Evolutionary conservation across 2,113 vertebrate species (phyloP), one percentile per base, ranked within the genome.

Genomic region (Scolopax mira): DNA sequence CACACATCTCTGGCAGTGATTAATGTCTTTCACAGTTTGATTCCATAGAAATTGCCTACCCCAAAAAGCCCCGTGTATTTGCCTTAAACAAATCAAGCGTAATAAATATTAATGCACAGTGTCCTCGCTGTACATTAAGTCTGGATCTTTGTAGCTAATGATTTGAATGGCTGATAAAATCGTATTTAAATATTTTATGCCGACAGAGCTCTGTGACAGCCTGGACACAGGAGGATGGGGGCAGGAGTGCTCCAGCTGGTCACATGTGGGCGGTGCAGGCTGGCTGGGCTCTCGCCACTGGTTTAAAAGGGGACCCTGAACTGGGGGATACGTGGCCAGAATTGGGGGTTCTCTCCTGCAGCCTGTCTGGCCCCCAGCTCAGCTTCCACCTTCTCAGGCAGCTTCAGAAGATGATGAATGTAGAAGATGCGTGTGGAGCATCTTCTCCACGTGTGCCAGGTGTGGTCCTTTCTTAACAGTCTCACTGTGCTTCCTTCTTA

Each of bases 21-120:
- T 87, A 83, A 93, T 80, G 88, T 85, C 52, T 96, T 74, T 88
- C 90, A 83, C 88, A 86, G 33, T 90, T 78, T 86, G 94, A 89
- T 93, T 73, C 87, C 74, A 9, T 22, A 79, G 82, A 61, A 97
- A 91, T 86, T 81, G 89, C 93, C 89, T 31, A 4, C 4, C 3
- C 94, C 89, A 69, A 67, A 86, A 82, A 91, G 94, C 94, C 90
- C 65, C 11, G 28, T 89, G 95, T 67, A 37, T 73, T 97, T 95
- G 86, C 88, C 88, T 60, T 92, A 95, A 96, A 94, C 95, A 96
- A 96, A 97, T 96, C 90, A 94, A 88, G 94, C 77, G 19, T 66
- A 69, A 96, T 97, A 96, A 97, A 97, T 98, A 97, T 97, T 98
- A 95, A 98, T 95, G 96, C 89, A 3, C 21, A 10, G 27, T 72